Evolutionary conservation across 2,797 vertebrate genomes (phyloP), one percentile per base, ranked within the genome.

Genomic region (Adrianichthys oophorus): DNA sequence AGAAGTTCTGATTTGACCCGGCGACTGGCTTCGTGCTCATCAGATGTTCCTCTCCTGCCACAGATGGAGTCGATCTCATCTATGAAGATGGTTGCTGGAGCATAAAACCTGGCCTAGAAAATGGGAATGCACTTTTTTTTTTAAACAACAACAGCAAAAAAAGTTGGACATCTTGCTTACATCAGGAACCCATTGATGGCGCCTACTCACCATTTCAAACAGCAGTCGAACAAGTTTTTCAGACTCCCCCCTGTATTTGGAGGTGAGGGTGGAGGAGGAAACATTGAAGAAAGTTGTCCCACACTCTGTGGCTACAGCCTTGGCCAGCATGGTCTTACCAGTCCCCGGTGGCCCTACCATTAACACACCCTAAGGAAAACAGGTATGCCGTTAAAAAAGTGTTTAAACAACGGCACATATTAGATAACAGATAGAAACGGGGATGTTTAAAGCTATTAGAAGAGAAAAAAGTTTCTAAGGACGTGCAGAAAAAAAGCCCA

Each of bases 1-100:
- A 99, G 93, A 29, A 99, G 92, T 62, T 99, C 97, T 3, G 98
- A 97, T 85, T 98, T 99, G 71, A 99, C 97, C 82, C 98, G 91
- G 53, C 98, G 96, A 78, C 97, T 99, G 57, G 96, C 95, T 81
- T 99, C 97, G 0, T 99, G 98, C 26, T 99, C 97, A 0, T 99
- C 96, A 0, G 95, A 98, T 0, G 95, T 97, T 67, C 97, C 96
- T 76, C 98, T 93, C 52, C 97, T 92, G 65, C 96, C 93, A 74
- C 97, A 99, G 80, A 99, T 98, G 41, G 96, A 98, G 85, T 99
- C 98, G 1, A 99, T 95, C 90, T 99, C 97, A 21, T 99, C 98
- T 54, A 99, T 96, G 86, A 99, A 99, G 88, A 99, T 97, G 0
- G 97, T 99, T 16, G 97, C 94, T 1, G 98, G 98, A 0, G 98